phyloP scores from a whole-genome alignment of 2,113 vertebrate genomes.

The Triplophysa rosa region DNA sequence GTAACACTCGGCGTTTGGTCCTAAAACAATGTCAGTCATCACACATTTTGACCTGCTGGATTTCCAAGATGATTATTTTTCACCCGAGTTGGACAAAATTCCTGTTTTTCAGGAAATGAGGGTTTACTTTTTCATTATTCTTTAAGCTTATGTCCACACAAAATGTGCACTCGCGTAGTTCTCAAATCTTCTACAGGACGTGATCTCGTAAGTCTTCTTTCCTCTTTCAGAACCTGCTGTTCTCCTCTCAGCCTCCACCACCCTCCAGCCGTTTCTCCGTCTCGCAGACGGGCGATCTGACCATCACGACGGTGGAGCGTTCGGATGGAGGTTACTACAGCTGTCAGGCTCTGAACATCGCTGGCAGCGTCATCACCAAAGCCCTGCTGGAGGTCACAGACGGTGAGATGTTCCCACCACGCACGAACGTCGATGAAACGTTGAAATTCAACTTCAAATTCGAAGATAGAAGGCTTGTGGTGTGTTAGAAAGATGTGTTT shows the following conservation, averaged over 20 bases:
- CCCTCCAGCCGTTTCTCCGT: constrained; percentile 94
- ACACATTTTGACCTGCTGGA: neutral
- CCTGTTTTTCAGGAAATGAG: neutral
- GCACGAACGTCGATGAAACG: no score
- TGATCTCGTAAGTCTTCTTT: neutral
- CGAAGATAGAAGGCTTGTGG: no score
- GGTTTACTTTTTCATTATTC: neutral
- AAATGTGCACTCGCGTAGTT: no score
- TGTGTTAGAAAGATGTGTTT: no score
- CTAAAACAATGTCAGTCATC: neutral
- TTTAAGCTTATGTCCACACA: neutral
- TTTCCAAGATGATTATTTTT: neutral
- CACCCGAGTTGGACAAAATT: neutral
- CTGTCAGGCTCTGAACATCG: constrained; percentile 98
- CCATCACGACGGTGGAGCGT: constrained; percentile 89
- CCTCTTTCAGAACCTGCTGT: constrained; percentile 86
- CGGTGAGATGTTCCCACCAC: constrained; percentile 73
- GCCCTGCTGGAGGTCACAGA: constrained; percentile 97
- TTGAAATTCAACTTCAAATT: no score
- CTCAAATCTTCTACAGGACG: neutral
- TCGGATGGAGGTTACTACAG: constrained; percentile 95
- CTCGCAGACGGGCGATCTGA: constrained; percentile 95
- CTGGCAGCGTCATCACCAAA: constrained; percentile 97
- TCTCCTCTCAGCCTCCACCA: constrained; percentile 95
- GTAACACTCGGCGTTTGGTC: constrained; percentile 1